Conservation (phyloP, 2,888 invertebrate species). For the Andrena marginata region DNA sequence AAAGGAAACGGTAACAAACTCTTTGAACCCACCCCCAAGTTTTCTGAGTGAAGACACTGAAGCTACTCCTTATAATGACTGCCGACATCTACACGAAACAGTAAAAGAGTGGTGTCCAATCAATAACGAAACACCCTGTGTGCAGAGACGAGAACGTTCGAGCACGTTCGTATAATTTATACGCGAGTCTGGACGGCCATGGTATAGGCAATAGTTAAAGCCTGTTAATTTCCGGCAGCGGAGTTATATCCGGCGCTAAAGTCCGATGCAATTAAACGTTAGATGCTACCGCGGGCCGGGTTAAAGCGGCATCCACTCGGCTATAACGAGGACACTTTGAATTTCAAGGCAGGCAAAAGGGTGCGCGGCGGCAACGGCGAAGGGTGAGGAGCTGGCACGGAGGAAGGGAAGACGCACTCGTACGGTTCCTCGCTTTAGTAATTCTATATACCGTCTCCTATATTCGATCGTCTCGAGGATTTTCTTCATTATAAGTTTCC, state of each 20-base stretch:
- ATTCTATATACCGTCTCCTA: conserved; percentile 68
- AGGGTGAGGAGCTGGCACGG: conserved; percentile 20
- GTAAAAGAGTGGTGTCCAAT: not conserved
- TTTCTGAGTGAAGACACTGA: no score
- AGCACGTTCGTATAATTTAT: conserved; percentile 45
- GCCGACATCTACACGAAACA: not conserved
- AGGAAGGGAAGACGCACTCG: conserved; percentile 50
- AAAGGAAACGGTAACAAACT: no score
- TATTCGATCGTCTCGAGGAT: conserved; percentile 72
- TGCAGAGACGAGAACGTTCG: conserved; percentile 1
- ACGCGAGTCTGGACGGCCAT: conserved; percentile 26
- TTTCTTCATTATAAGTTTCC: conserved; percentile 73
- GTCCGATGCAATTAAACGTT: conserved; percentile 81
- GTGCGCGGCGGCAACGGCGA: conserved; percentile 20
- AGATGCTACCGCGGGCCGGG: conserved; percentile 65
- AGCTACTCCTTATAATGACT: not conserved
- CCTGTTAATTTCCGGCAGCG: conserved; percentile 79
- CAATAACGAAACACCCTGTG: not conserved
- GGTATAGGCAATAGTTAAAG: conserved; percentile 72
- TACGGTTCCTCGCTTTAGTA: conserved; percentile 65
- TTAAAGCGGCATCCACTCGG: conserved; percentile 71
- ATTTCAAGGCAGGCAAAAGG: conserved; percentile 61
- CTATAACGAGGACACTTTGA: conserved; percentile 76
- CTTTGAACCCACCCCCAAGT: no score
- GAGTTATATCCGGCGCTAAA: conserved; percentile 78